These are phyloP conservation scores for Brachionus plicatilis DNA, from an alignment of 1,140 invertebrate genomes.

Conservation along the genomic window DNA sequence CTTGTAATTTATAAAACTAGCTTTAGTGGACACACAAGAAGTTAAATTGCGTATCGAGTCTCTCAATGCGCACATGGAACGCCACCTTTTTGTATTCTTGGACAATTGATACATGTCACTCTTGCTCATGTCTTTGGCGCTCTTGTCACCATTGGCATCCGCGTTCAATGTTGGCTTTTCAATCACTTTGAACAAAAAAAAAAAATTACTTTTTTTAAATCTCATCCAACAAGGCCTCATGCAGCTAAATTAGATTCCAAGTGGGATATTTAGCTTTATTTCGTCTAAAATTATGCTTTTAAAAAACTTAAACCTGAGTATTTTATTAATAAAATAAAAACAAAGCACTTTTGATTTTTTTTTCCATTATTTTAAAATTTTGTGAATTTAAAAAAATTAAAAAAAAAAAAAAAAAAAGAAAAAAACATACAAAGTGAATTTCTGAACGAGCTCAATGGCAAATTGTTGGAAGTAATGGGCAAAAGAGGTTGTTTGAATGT, in stretches of 20 bases:
- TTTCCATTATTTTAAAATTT: no score
- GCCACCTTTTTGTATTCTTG: conserved; percentile 35
- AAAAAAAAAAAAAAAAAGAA: neutral
- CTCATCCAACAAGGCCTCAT: neutral
- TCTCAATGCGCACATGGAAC: conserved; percentile 27
- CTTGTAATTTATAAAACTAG: neutral
- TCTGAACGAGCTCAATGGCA: conserved; percentile 14
- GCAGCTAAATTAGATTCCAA: neutral
- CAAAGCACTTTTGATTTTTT: neutral
- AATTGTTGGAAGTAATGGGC: neutral
- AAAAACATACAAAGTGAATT: neutral
- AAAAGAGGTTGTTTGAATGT: conserved; percentile 11
- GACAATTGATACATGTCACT: neutral
- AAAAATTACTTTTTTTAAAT: neutral
- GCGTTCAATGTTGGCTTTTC: neutral
- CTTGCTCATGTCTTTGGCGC: neutral
- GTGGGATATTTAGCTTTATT: neutral
- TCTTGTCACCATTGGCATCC: neutral
- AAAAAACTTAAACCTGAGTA: neutral
- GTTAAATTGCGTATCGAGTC: conserved; percentile 33
- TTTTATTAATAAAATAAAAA: neutral
- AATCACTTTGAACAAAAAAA: neutral
- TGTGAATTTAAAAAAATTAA: neutral
- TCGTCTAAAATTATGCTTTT: neutral
- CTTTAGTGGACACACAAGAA: conserved; percentile 24